These are phyloP conservation scores for Agonopterix arenella DNA, from an alignment of 2,888 invertebrate genomes.

Conservation along the genomic window DNA sequence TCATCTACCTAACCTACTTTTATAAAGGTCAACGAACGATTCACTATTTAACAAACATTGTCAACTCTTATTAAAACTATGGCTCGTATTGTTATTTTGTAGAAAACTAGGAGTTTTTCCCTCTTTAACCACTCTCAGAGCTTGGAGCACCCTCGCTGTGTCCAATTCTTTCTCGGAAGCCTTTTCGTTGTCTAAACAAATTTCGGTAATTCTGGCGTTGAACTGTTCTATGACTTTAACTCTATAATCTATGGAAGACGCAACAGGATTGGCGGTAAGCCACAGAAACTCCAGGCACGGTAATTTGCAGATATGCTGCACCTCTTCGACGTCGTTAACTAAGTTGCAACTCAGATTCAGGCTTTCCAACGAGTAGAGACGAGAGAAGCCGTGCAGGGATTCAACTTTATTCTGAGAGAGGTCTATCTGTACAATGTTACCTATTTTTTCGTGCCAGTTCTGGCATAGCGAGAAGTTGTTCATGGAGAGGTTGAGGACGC, in stretches of 20 bases:
- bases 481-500: slow-evolving; percentile 86
- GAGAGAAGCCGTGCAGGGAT: slow-evolving; percentile 83
- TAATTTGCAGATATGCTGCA: slow-evolving; percentile 85
- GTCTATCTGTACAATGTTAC: slow-evolving; percentile 91
- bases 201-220: slow-evolving; percentile 87
- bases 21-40: too few species aligned
- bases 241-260: slow-evolving; percentile 90
- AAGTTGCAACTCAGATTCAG: slow-evolving; percentile 92
- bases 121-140: slow-evolving; percentile 86
- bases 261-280: slow-evolving; percentile 93
- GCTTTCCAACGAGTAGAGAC: slow-evolving; percentile 90
- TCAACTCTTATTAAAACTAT: slow-evolving; percentile 66
- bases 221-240: slow-evolving; percentile 93
- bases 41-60: slow-evolving; percentile 16
- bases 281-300: slow-evolving; percentile 93
- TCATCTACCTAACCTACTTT: too few species aligned
- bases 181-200: slow-evolving; percentile 91
- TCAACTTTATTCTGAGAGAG: slow-evolving; percentile 90
- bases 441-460: slow-evolving; percentile 89
- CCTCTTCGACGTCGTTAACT: slow-evolving; percentile 87
- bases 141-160: slow-evolving; percentile 93
- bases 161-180: slow-evolving; percentile 93
- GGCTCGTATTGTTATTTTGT: slow-evolving; percentile 66
- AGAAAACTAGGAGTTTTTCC: slow-evolving; percentile 79
- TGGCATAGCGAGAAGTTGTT: slow-evolving; percentile 85